Evolutionary conservation across 1,140 invertebrate species (phyloP).

Genomic region (Samia ricini): DNA sequence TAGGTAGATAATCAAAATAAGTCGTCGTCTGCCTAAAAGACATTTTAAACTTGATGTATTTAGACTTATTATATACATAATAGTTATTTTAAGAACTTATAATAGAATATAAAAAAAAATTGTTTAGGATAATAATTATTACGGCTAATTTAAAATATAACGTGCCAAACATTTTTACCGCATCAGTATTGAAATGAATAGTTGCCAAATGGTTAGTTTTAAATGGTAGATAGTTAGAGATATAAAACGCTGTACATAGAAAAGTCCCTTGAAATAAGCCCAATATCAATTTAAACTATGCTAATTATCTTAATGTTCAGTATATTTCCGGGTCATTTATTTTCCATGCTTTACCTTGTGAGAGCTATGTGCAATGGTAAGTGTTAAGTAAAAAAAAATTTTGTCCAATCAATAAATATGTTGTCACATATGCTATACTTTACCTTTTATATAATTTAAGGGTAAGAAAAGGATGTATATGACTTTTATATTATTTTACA

Average conservation of each 20-base stretch:
- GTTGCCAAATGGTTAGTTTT: slow-evolving; percentile 65
- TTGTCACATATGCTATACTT: too few species aligned
- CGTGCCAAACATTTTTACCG: slow-evolving; percentile 78
- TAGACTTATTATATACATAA: slow-evolving; percentile 63
- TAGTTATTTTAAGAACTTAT: slow-evolving; percentile 65
- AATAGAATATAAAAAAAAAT: slow-evolving; percentile 65
- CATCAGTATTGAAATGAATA: slow-evolving; percentile 76
- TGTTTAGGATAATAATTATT: slow-evolving; percentile 56
- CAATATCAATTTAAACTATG: neutral
- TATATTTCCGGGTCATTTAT: slow-evolving; percentile 53
- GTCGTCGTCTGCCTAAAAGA: slow-evolving; percentile 63
- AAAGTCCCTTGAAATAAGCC: slow-evolving; percentile 25
- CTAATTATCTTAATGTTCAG: slow-evolving; percentile 45
- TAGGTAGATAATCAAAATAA: too few species aligned
- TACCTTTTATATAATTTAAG: too few species aligned
- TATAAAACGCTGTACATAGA: slow-evolving; percentile 63
- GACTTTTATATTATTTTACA: too few species aligned
- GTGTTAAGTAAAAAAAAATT: slow-evolving; percentile 52
- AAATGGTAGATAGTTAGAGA: slow-evolving; percentile 54
- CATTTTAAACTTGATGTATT: slow-evolving; percentile 74
- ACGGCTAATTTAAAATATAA: slow-evolving; percentile 52
- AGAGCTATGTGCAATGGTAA: slow-evolving; percentile 73
- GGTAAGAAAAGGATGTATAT: too few species aligned
- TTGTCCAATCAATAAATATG: too few species aligned
- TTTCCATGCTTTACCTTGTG: slow-evolving; percentile 75